Conservation (phyloP, 1,140 invertebrate genomes). For the Limonius californicus region DNA sequence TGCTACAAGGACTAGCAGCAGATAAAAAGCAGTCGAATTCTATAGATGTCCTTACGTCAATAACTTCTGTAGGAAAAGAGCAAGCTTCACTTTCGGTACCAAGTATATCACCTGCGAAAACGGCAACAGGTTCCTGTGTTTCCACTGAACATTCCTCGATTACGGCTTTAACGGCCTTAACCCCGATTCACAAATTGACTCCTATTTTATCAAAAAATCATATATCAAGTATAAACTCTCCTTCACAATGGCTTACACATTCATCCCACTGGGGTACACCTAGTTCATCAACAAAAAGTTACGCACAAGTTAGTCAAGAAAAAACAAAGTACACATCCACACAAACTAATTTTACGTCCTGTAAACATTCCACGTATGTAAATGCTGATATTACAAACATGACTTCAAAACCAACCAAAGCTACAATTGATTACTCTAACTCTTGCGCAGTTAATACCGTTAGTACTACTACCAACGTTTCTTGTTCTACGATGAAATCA, state of each 20-base stretch:
- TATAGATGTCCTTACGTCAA: background rate
- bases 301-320: background rate
- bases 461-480: background rate
- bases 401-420: background rate
- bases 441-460: background rate
- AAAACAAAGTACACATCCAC: background rate
- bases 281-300: background rate
- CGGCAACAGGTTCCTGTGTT: background rate
- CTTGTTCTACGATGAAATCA: background rate
- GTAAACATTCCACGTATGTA: background rate
- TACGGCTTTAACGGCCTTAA: background rate
- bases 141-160: background rate
- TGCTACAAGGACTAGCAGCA: slow-evolving; percentile 28
- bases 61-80: background rate
- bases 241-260: background rate
- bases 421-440: background rate
- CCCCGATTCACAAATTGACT: background rate
- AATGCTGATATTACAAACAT: background rate
- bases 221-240: background rate
- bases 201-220: background rate
- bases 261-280: background rate
- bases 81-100: background rate
- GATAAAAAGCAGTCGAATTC: background rate
- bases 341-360: background rate
- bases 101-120: background rate